Conservation (phyloP, 2,797 vertebrate species). For the Bufotes viridis region DNA sequence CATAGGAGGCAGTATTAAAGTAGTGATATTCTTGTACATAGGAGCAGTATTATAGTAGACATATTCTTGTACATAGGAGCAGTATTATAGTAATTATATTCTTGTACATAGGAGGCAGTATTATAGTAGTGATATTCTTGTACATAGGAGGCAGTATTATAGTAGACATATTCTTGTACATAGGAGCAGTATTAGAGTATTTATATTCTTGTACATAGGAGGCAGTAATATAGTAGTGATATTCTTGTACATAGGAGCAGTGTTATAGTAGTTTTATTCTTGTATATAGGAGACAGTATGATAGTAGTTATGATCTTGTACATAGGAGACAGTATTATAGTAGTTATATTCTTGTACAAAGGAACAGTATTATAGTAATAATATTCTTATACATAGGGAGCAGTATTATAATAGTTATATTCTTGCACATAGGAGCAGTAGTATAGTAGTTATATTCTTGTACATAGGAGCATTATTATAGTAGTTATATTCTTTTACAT, state of each 20-base stretch:
- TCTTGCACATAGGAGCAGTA: not conserved
- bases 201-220: no score
- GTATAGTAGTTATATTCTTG: slow-evolving; percentile 2
- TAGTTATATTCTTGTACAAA: no score
- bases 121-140: not conserved
- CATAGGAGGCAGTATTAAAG: not conserved
- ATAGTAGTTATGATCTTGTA: no score
- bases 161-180: not conserved
- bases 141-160: not conserved
- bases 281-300: no score
- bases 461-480: slow-evolving; percentile 3
- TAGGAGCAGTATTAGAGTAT: not conserved
- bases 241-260: no score
- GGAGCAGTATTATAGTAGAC: not conserved
- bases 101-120: not conserved
- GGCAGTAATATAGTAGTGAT: not conserved
- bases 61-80: not conserved
- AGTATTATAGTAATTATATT: no score
- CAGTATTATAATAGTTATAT: not conserved
- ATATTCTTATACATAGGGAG: not conserved
- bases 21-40: slow-evolving; percentile 3
- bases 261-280: no score
- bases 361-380: no score
- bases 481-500: slow-evolving; percentile 1
- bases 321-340: no score